phyloP scores from a whole-genome alignment of 2,888 invertebrate species.

The Drosophila cognata region DNA sequence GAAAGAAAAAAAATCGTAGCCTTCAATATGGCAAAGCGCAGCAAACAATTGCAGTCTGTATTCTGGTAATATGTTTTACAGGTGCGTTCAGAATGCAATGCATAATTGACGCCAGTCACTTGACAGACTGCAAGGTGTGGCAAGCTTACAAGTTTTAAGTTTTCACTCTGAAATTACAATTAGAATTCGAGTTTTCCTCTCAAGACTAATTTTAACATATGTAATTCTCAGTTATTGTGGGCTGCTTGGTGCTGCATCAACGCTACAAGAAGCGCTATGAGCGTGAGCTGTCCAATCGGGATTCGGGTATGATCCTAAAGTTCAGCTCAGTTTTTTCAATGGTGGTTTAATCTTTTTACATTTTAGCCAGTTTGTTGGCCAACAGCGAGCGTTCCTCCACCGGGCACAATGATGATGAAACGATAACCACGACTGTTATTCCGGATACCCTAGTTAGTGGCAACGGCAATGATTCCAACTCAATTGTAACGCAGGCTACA shows the following conservation, averaged over 20 bases:
- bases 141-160: constrained; percentile 73
- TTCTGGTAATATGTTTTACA: constrained; percentile 92
- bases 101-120: constrained; percentile 5
- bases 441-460: constrained; percentile 47
- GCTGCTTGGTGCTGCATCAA: constrained; percentile 93
- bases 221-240: constrained; percentile 89
- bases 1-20: constrained; percentile 89
- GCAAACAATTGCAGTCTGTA: constrained; percentile 90
- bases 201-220: not conserved
- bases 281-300: constrained; percentile 86
- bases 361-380: constrained; percentile 75
- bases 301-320: constrained; percentile 73
- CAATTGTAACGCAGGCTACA: constrained; percentile 69
- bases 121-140: not conserved
- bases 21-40: constrained; percentile 92
- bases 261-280: constrained; percentile 90
- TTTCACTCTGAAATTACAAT: constrained; percentile 82
- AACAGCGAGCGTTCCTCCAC: constrained; percentile 65
- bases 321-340: not conserved
- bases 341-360: not conserved
- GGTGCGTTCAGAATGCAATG: constrained; percentile 85
- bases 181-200: fast-evolving
- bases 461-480: constrained; percentile 79
- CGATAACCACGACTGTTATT: constrained; percentile 63
- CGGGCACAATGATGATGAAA: constrained; percentile 80